Evolutionary conservation across 2,888 invertebrate genomes (phyloP), one percentile per base, ranked within the genome.

Genomic region (Sarcophaga rosellei): DNA sequence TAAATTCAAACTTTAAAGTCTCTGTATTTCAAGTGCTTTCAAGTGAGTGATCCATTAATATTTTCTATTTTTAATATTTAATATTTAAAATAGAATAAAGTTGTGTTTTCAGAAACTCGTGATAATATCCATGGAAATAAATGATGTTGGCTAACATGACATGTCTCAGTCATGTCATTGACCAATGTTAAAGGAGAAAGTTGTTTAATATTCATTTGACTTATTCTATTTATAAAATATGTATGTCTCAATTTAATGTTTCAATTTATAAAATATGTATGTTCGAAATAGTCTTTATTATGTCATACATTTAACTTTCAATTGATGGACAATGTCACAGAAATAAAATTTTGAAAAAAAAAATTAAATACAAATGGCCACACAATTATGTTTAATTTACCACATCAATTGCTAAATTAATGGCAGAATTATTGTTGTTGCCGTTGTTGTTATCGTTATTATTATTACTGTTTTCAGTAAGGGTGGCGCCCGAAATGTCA

Each of bases 301-400:
- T 61, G 69, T 70, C 59, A 35, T 74, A 75, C 6, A 6, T 62
- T 80, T 83, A 73, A 77, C 63, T 77, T 83, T 84, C 79, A 78
- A 74, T 75, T 74, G 63, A 69, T 47, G 63, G n/a, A 53, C 70
- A 70, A 69, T 70, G 78, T 70, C 78, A 80, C 8, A 57, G 65
- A 80, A 53, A 21, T 53, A 45, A 47, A 69, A 35, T n/a, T 47
- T 45, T 35, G n/a, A 4, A 59, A 45, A 23, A 62, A 21, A 72
- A 25, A 21, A 70, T 62, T 11, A 62, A 23, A 35, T 35, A 35
- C 8, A 35, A 35, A 35, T 35, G 35, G 35, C 53, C 4, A 5
- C 12, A 74, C 61, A 59, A 76, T 73, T 73, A 74, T 74, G 45
- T 57, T 69, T 45, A 74, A 69, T 79, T 65, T 69, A 59, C 15